These are phyloP conservation scores for Vulpes ferrilata DNA, from an alignment of 2,113 vertebrate genomes.

Conservation along the genomic window DNA sequence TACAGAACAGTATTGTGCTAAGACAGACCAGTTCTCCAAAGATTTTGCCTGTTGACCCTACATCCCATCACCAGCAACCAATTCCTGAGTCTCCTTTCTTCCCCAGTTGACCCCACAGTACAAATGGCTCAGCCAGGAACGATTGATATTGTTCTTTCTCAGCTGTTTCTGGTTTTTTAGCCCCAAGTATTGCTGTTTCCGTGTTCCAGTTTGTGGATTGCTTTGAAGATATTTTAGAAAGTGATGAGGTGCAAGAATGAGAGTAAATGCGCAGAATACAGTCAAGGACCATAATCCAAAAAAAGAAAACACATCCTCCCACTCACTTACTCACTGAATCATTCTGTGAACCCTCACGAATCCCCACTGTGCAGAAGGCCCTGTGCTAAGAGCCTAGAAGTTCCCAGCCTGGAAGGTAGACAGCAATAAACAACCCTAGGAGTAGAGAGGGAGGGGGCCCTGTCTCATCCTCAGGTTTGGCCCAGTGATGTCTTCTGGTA, in stretches of 20 bases:
- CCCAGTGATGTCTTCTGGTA: not conserved
- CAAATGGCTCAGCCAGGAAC: not conserved
- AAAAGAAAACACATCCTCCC: not conserved
- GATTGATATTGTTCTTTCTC: not conserved
- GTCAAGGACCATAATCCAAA: not conserved
- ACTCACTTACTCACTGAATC: not conserved
- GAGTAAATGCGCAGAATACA: not conserved
- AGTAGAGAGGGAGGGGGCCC: not conserved
- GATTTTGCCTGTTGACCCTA: accelerated
- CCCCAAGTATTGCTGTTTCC: no score
- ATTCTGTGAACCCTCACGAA: not conserved
- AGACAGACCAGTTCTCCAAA: not conserved
- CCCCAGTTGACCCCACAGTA: not conserved
- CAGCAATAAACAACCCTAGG: not conserved
- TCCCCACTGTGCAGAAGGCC: not conserved
- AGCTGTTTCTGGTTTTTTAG: not conserved
- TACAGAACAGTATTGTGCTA: not conserved
- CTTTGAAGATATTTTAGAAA: not conserved
- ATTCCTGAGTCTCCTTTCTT: not conserved
- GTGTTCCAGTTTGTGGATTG: not conserved
- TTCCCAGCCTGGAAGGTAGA: not conserved
- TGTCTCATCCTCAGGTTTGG: accelerated
- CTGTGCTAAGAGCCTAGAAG: not conserved
- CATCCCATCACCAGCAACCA: not conserved
- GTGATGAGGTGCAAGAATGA: not conserved